Conservation (phyloP, 1,140 invertebrate genomes). For the Zaprionus camerounensis region DNA sequence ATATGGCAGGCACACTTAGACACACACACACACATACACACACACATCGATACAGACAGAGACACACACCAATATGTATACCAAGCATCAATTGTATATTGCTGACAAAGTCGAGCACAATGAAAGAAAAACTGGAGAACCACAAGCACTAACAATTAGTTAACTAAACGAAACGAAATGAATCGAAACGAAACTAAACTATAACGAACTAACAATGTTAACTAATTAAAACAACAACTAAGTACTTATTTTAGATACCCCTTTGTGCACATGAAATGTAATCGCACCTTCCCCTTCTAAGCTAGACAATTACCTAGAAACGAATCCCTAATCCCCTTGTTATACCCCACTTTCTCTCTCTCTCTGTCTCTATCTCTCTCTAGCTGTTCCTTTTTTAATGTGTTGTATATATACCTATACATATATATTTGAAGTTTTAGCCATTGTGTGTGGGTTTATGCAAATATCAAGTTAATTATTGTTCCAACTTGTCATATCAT, state of each 20-base stretch:
- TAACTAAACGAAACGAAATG: slow-evolving; percentile 49
- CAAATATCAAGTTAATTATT: slow-evolving; percentile 29
- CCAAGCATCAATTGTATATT: slow-evolving; percentile 80
- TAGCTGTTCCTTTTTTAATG: slow-evolving; percentile 48
- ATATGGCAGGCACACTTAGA: slow-evolving; percentile 7
- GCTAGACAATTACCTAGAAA: slow-evolving; percentile 25
- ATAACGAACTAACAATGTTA: slow-evolving; percentile 37
- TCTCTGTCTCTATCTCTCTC: background rate
- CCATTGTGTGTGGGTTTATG: slow-evolving; percentile 37
- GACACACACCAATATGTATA: slow-evolving; percentile 70
- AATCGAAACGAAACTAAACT: slow-evolving; percentile 40
- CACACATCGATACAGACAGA: slow-evolving; percentile 3
- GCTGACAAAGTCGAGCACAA: slow-evolving; percentile 69
- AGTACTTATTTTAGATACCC: slow-evolving; percentile 20
- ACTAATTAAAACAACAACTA: slow-evolving; percentile 30
- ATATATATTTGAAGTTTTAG: slow-evolving; percentile 37
- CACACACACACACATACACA: slow-evolving; percentile 30
- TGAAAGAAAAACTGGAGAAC: slow-evolving; percentile 57
- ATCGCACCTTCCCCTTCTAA: slow-evolving; percentile 7
- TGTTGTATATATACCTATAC: slow-evolving; percentile 65
- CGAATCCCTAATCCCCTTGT: background rate
- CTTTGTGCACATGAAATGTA: slow-evolving; percentile 27
- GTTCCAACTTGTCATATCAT: slow-evolving; percentile 50
- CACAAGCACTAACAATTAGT: slow-evolving; percentile 72
- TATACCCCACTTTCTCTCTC: background rate